Evolutionary conservation across 2,797 vertebrate genomes (phyloP).

Genomic region (Pachyuromys duprasi): DNA sequence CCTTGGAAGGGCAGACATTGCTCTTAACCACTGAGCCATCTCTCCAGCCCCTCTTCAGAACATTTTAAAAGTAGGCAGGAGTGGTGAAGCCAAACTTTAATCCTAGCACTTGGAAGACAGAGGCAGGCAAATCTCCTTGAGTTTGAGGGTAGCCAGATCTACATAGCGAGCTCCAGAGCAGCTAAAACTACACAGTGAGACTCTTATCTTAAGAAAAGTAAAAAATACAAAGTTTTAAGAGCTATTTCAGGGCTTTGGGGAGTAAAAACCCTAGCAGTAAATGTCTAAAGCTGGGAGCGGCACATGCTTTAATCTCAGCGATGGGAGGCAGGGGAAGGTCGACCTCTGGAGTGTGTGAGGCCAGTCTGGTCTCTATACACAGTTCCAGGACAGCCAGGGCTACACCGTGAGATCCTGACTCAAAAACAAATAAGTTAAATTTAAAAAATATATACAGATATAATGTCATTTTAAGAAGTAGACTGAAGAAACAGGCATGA

Average conservation of each 20-base stretch:
- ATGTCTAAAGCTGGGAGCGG: background rate
- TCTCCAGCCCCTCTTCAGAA: background rate
- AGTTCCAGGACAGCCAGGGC: background rate
- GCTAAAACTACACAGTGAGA: background rate
- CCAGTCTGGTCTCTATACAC: background rate
- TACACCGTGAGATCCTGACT: background rate
- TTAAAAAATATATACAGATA: conserved; percentile 32
- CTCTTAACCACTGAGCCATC: background rate
- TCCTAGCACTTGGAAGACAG: too few species aligned
- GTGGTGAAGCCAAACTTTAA: background rate
- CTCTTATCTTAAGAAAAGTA: background rate
- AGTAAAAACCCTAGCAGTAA: conserved; percentile 33
- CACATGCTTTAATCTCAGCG: background rate
- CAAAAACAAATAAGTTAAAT: background rate
- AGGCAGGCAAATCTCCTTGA: background rate
- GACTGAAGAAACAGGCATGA: background rate
- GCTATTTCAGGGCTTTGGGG: background rate
- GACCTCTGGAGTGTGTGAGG: background rate
- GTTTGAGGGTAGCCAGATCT: background rate
- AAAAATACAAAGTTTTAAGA: background rate
- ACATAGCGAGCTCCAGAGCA: background rate
- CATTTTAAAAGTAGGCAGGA: background rate
- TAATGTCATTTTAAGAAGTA: background rate
- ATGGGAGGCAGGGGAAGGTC: background rate
- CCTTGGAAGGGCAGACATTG: too few species aligned